Base-by-base conservation (phyloP, 2,888 invertebrate species). In the Sialis lutaria region DNA sequence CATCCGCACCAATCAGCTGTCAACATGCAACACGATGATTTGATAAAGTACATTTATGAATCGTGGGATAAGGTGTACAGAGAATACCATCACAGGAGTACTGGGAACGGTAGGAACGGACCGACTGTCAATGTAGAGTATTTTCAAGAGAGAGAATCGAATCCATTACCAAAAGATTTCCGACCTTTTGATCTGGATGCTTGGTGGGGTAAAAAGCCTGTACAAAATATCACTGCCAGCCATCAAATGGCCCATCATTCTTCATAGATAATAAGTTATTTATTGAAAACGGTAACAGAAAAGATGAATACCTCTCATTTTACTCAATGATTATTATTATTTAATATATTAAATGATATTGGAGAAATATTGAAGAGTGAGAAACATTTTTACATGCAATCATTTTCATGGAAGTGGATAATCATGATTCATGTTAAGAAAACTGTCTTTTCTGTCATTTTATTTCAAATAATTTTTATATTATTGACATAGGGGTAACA, bases 141-240 rank as follows among this genome's bases (percentile, higher is more conserved):
- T 59, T 78, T 78, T 58, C 79, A 82, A 57, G 79, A 79, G 50
- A 68, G 68, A 56, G 66, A 74, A 34, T 69, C 74, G 6, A 57
- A 60, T 49, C 66, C 71, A 5, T 69, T 71, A 53, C 62, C 75
- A 22, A 74, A 73, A 58, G 81, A 82, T 66, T 85, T 85, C 62
- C 75, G 80, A 61, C 83, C 85, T 7, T 85, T 85, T 62, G 78
- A 85, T 64, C 67, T 85, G 50, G 83, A 84, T 56, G 79, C 79
- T 56, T 82, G 77, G 69, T 84, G 82, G 79, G 82, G 76, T 12
- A 73, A 81, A 50, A 75, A 80, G 48, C 65, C 79, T 51, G 73
- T 82, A 47, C 81, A 82, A 64, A 79, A 71, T 62, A 71, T 79
- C 55, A 74, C 70, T 10, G 37, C 35, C 33, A 12, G n/a, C 22